phyloP scores from a whole-genome alignment of 1,140 invertebrate species.

The Trichoplusia ni region DNA sequence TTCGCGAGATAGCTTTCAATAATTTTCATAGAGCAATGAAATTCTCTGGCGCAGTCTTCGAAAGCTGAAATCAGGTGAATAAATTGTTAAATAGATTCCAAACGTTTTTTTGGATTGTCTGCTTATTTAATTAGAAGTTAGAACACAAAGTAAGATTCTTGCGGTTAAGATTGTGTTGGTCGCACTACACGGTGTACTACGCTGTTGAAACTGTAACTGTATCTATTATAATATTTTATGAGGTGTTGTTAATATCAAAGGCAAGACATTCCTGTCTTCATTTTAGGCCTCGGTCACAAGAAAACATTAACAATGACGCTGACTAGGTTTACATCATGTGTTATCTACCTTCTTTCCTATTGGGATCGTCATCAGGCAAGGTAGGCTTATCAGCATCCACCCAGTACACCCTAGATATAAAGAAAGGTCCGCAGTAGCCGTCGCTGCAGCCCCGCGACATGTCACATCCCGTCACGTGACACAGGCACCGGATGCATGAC shows the following conservation, averaged over 20 bases:
- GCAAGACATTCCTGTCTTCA: no score
- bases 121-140: no score
- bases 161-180: no score
- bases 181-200: no score
- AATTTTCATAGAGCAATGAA: conserved; percentile 83
- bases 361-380: conserved; percentile 76
- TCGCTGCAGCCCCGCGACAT: conserved; percentile 78
- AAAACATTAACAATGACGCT: conserved; percentile 16
- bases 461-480: conserved; percentile 83
- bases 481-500: conserved; percentile 83
- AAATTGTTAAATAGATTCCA: no score
- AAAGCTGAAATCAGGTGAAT: conserved; percentile 78
- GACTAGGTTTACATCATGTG: no score
- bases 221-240: no score
- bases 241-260: no score
- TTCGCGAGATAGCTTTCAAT: conserved; percentile 84
- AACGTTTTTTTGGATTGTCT: no score
- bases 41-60: conserved; percentile 83
- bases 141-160: no score
- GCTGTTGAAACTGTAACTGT: no score
- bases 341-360: conserved; percentile 65
- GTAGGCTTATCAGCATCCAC: conserved; percentile 83
- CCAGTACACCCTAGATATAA: conserved; percentile 85
- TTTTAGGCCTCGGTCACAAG: no score
- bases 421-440: conserved; percentile 84